These are phyloP conservation scores for Gallinago undulata DNA, from an alignment of 2,113 vertebrate genomes.

Conservation along the genomic window DNA sequence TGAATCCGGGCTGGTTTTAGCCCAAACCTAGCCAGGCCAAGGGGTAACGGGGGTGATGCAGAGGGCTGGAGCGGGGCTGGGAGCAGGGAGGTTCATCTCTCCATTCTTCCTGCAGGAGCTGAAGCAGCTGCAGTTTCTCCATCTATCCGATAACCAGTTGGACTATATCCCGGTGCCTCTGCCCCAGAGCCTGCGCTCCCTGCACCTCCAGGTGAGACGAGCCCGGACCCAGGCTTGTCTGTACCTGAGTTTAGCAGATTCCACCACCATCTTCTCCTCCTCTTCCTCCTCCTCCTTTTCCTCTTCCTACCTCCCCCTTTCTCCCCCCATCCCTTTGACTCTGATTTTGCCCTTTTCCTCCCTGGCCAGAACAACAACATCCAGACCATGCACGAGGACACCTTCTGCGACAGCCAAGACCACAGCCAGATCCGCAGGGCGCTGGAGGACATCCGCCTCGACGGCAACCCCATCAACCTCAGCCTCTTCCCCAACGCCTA, in stretches of 20 bases:
- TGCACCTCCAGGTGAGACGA: slow-evolving; percentile 81
- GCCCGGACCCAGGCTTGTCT: background rate
- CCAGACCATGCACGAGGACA: slow-evolving; percentile 72
- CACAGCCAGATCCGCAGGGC: slow-evolving; percentile 63
- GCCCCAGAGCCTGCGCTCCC: slow-evolving; percentile 75
- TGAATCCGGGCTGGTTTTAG: background rate
- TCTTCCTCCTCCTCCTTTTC: background rate
- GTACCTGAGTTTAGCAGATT: background rate
- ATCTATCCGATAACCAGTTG: slow-evolving; percentile 81
- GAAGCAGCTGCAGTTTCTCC: slow-evolving; percentile 80
- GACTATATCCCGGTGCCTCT: slow-evolving; percentile 76
- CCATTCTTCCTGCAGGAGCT: slow-evolving; percentile 68
- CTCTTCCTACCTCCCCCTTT: background rate
- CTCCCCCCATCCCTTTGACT: background rate
- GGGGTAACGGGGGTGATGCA: background rate
- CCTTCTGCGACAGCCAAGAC: slow-evolving; percentile 76
- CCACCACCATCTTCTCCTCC: background rate
- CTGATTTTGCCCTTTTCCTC: background rate
- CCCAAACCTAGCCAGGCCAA: background rate
- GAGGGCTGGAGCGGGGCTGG: background rate
- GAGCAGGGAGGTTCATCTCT: background rate
- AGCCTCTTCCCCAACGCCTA: slow-evolving; percentile 76
- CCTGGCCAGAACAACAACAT: slow-evolving; percentile 80
- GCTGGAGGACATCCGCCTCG: slow-evolving; percentile 83
- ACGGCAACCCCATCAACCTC: slow-evolving; percentile 82